Percentiles rank a stretch among this genome's conserved stretches.
Evolutionary conservation across 2,797 vertebrate species (phyloP).

Genomic region (Aphelocoma californica): DNA sequence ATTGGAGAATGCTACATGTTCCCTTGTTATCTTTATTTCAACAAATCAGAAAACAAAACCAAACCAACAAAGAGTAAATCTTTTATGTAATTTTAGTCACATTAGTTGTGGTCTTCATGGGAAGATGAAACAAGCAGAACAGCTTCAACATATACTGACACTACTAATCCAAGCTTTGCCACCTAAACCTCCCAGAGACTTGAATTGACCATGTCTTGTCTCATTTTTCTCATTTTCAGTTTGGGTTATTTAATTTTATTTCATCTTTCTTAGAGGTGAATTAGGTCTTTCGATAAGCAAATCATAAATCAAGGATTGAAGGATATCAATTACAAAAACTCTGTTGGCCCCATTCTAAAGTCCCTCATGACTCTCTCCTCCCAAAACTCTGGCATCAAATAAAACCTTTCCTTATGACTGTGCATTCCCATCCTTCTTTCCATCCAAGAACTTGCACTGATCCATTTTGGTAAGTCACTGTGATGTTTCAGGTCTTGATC

Average conservation of each 20-base stretch:
- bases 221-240: not conserved
- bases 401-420: not conserved
- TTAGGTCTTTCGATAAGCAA: not conserved
- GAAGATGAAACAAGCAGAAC: not conserved
- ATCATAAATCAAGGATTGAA: not conserved
- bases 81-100: not conserved
- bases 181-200: not conserved
- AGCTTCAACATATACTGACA: not conserved
- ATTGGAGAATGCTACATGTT: not conserved
- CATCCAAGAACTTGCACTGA: no score
- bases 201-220: not conserved
- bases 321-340: accelerated
- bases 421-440: not conserved
- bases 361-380: not conserved
- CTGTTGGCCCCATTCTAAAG: not conserved
- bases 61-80: not conserved
- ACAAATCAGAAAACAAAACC: not conserved
- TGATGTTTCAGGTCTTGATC: accelerated
- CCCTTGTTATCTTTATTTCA: not conserved
- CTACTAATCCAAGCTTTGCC: not conserved
- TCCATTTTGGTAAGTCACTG: not conserved
- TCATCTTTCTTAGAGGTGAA: not conserved
- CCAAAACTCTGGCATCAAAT: not conserved
- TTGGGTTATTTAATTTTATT: not conserved
- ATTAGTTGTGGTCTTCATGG: not conserved